These are phyloP conservation scores for Mirounga angustirostris DNA, from an alignment of 2,113 vertebrate species.

Conservation along the genomic window DNA sequence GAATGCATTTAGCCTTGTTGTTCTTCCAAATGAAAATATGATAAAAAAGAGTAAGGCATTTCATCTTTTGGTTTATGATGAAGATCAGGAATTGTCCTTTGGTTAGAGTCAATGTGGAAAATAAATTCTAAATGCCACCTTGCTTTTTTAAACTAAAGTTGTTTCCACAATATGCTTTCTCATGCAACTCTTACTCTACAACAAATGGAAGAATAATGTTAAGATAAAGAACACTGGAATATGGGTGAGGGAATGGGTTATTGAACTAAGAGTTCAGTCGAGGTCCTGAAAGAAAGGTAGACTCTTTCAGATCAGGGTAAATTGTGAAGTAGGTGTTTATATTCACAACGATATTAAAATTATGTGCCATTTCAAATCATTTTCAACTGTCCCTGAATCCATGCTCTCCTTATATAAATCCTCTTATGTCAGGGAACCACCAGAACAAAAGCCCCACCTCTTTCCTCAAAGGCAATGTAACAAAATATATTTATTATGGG, in stretches of 20 bases:
- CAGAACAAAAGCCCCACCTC: not conserved
- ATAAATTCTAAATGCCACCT: constrained; percentile 13
- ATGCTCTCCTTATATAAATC: not conserved
- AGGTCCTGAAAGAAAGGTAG: not conserved
- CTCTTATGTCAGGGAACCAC: not conserved
- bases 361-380: not conserved
- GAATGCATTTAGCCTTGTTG: constrained; percentile 49
- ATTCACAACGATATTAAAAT: not conserved
- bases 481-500: not conserved
- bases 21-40: constrained; percentile 63
- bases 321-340: not conserved
- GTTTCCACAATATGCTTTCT: not conserved
- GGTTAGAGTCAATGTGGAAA: not conserved
- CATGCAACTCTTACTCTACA: not conserved
- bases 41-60: constrained; percentile 27
- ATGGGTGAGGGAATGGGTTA: not conserved
- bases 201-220: not conserved
- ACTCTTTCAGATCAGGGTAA: not conserved
- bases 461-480: not conserved
- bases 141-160: not conserved
- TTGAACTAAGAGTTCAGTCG: not conserved
- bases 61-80: not conserved
- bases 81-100: constrained; percentile 40
- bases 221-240: not conserved
- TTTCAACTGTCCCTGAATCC: not conserved